A percentile compares a stretch with the other conserved stretches of the same genome.
Conservation (phyloP, 2,797 vertebrate species). For the Todus mexicanus region DNA sequence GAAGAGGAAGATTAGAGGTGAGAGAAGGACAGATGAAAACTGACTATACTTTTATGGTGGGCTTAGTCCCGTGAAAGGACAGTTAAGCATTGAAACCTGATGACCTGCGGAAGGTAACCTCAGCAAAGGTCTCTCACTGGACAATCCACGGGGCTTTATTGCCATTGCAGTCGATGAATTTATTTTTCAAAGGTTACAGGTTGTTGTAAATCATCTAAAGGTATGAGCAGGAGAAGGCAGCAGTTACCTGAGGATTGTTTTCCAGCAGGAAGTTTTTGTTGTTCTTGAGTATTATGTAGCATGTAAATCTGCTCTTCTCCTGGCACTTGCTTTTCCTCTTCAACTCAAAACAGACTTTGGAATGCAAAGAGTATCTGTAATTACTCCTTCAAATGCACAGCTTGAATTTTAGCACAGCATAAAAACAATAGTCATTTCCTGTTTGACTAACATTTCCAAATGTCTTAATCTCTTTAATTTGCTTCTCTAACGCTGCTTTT, state of each 20-base stretch:
- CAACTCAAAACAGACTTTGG: background rate
- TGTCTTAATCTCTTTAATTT: background rate
- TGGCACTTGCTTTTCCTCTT: constrained; percentile 3
- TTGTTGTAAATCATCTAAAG: background rate
- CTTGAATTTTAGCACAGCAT: background rate
- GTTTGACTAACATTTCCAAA: background rate
- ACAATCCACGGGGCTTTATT: background rate
- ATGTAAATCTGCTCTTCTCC: background rate
- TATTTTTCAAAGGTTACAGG: background rate
- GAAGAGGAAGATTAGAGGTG: background rate
- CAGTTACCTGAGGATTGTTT: background rate
- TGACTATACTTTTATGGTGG: background rate
- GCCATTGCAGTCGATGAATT: background rate
- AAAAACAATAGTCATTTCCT: background rate
- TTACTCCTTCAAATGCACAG: background rate
- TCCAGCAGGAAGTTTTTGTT: background rate
- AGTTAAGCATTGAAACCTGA: background rate
- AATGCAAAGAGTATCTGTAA: background rate
- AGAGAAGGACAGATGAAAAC: background rate
- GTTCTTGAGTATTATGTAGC: background rate
- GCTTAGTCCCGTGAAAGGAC: background rate
- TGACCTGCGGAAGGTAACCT: background rate
- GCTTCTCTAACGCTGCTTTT: background rate
- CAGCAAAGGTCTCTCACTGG: background rate
- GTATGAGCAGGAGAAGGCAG: background rate